Conservation (phyloP, 2,797 vertebrate species). For the Neostethus bicornis region DNA sequence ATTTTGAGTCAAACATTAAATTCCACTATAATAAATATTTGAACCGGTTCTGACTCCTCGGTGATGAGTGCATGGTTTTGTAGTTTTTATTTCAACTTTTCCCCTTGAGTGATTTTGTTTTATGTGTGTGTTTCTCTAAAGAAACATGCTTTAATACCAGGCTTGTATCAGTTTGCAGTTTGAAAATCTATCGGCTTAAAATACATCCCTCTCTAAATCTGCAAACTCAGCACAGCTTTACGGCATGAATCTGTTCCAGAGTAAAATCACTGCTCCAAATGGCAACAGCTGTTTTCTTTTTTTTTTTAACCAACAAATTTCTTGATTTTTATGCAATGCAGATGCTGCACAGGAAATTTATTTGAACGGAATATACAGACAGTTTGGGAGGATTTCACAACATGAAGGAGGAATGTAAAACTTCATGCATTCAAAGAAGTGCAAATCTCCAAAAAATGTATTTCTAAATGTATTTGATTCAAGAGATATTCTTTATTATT, state of each 20-base stretch:
- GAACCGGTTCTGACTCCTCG: no score
- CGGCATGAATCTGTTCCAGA: neutral
- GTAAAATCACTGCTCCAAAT: neutral
- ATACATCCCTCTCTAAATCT: constrained; percentile 1
- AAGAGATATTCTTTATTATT: neutral
- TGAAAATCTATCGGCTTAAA: constrained; percentile 11
- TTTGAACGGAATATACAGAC: neutral
- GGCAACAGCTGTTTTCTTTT: neutral
- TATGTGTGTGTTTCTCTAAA: no score
- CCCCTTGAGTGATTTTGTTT: no score
- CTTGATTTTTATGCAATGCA: no score
- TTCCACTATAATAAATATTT: no score
- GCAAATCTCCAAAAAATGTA: neutral
- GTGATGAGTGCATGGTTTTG: no score
- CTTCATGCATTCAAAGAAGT: no score
- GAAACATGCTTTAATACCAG: no score
- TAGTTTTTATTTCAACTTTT: no score
- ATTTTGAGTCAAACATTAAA: no score
- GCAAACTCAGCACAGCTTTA: neutral
- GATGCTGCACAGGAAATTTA: neutral
- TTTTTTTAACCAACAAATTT: neutral
- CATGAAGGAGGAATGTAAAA: neutral
- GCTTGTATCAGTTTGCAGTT: neutral
- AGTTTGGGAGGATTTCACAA: neutral
- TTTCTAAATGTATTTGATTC: no score